phyloP scores from a whole-genome alignment of 2,113 vertebrate species.

The Bungarus multicinctus region DNA sequence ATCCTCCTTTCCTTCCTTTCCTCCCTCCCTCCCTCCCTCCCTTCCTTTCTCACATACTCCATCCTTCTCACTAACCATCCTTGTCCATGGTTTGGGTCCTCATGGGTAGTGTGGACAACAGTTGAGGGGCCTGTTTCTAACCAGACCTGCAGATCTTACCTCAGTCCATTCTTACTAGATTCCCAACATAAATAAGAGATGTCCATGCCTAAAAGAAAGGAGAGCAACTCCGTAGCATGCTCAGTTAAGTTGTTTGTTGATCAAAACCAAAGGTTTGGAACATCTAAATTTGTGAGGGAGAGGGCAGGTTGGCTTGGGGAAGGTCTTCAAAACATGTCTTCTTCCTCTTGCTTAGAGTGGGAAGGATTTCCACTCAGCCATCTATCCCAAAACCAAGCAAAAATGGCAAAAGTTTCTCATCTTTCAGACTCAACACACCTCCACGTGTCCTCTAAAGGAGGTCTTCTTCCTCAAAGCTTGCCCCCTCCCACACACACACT shows the following conservation, averaged over 20 bases:
- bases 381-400: too few relatives aligned
- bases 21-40: background rate
- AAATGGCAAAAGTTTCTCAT: background rate
- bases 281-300: too few relatives aligned
- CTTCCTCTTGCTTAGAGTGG: too few relatives aligned
- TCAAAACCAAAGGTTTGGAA: background rate
- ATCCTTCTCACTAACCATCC: background rate
- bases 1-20: too few relatives aligned
- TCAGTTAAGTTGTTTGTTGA: background rate
- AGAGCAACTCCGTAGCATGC: background rate
- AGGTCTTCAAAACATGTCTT: too few relatives aligned
- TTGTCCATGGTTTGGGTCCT: background rate
- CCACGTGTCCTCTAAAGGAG: background rate
- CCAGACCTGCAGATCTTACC: background rate
- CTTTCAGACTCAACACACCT: background rate
- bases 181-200: background rate
- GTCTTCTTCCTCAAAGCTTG: background rate
- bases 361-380: too few relatives aligned
- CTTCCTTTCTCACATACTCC: background rate
- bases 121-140: background rate
- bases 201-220: background rate
- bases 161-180: background rate
- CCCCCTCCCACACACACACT: too few relatives aligned
- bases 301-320: too few relatives aligned
- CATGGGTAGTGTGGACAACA: background rate